Conservation (phyloP, 2,797 vertebrate genomes). For the Lepus oiostolus region DNA sequence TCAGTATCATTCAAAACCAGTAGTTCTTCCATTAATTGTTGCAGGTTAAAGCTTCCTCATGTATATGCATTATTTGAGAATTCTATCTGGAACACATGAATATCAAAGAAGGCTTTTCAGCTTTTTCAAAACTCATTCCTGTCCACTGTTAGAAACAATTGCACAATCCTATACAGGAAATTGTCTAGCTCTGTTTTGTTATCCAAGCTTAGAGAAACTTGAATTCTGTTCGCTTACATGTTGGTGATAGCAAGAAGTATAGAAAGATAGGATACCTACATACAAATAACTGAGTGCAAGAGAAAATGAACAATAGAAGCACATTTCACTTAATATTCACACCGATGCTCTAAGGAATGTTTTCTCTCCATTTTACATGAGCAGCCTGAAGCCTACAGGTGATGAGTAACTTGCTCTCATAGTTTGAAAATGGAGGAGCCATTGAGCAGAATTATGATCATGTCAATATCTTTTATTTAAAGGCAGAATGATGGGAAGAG, state of each 20-base stretch:
- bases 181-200: slow-evolving; percentile 41
- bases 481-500: no score
- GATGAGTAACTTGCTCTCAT: neutral
- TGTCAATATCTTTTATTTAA: no score
- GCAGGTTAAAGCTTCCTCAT: slow-evolving; percentile 68
- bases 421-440: neutral
- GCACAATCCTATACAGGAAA: neutral
- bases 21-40: slow-evolving; percentile 67
- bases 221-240: slow-evolving; percentile 24
- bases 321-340: neutral
- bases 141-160: slow-evolving; percentile 55
- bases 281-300: neutral
- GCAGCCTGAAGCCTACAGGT: neutral
- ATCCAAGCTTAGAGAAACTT: slow-evolving; percentile 26
- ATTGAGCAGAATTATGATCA: neutral
- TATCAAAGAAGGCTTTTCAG: slow-evolving; percentile 69
- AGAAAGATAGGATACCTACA: neutral
- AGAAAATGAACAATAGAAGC: slow-evolving; percentile 1
- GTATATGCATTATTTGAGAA: slow-evolving; percentile 76
- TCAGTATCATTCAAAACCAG: slow-evolving; percentile 45
- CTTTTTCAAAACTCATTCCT: slow-evolving; percentile 60
- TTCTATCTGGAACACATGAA: slow-evolving; percentile 65
- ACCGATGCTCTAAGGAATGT: neutral
- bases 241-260: neutral
- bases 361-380: slow-evolving; percentile 28